Evolutionary conservation across 2,888 invertebrate species (phyloP), one percentile per base, ranked within the genome.

Genomic region (Embidobia sp.): DNA sequence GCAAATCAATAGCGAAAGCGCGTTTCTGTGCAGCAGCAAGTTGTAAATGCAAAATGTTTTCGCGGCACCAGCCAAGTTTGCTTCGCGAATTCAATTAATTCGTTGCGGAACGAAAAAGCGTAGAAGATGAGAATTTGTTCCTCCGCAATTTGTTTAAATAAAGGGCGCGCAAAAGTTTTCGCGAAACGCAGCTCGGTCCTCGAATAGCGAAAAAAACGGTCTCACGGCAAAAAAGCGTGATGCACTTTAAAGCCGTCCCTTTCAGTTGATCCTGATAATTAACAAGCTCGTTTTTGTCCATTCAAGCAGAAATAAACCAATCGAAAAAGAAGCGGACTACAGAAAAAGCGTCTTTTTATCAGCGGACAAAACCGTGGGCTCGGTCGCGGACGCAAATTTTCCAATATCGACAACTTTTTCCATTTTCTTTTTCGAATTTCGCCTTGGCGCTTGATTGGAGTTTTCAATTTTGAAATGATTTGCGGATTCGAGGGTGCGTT

Each of bases 321-420:
- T 15, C 4, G 13, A 19, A 42, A 57, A 57, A 42, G 10, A n/a
- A 15, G n/a, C n/a, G n/a, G n/a, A n/a, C n/a, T n/a, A n/a, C n/a
- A n/a, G n/a, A n/a, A n/a, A n/a, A n/a, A n/a, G n/a, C n/a, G n/a
- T n/a, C n/a, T n/a, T n/a, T n/a, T n/a, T n/a, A n/a, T n/a, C n/a
- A n/a, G n/a, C n/a, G n/a, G n/a, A n/a, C n/a, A n/a, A n/a, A n/a
- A n/a, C n/a, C n/a, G n/a, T n/a, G n/a, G n/a, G n/a, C n/a, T n/a
- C n/a, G n/a, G 72, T 83, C 87, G 1, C 80, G 88, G 15, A 82
- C 88, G 1, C 84, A 87, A 4, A 88, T 87, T n/a, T n/a, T n/a
- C 61, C 67, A 87, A 40, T 83, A 85, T 7, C 95, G 95, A 1
- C 94, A 94, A 86, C 90, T n/a, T n/a, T n/a, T n/a, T n/a, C n/a